Percentiles rank a stretch among this genome's conserved stretches.
phyloP scores from a whole-genome alignment of 1,140 invertebrate genomes.

The Ips typographus region DNA sequence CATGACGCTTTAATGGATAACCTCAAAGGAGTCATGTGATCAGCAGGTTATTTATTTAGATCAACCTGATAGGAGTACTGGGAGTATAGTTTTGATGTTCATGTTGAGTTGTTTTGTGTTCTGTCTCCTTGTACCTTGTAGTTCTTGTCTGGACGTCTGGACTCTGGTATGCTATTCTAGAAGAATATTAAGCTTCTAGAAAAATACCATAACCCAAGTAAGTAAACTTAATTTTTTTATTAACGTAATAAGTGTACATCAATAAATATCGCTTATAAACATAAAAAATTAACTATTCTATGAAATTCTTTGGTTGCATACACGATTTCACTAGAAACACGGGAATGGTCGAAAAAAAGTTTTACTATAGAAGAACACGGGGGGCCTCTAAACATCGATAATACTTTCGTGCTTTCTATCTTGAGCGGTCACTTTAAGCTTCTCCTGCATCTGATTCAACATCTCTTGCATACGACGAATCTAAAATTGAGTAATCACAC shows the following conservation, averaged over 20 bases:
- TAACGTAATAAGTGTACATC: conserved; percentile 28
- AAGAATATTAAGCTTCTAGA: no score
- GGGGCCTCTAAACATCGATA: conserved; percentile 67
- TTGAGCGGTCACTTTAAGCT: conserved; percentile 79
- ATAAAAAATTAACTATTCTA: conserved; percentile 25
- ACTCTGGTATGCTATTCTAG: no score
- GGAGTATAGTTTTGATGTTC: no score
- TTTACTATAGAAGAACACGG: neutral
- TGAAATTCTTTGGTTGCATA: conserved; percentile 32
- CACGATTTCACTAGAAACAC: conserved; percentile 19
- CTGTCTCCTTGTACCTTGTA: no score
- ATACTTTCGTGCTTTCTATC: conserved; percentile 75
- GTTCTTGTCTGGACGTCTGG: no score
- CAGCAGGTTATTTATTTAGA: no score
- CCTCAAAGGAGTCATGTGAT: no score
- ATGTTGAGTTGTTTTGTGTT: no score
- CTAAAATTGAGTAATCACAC: conserved; percentile 55
- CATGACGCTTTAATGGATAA: no score
- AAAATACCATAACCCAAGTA: no score
- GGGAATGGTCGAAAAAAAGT: conserved; percentile 10
- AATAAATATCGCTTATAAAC: conserved; percentile 31
- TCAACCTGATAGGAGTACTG: no score
- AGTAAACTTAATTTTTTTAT: conserved; percentile 14
- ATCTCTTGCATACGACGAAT: conserved; percentile 95
- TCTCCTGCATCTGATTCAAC: conserved; percentile 95